Conservation (phyloP, 1,140 invertebrate species). For the Bombus difficillimus region DNA sequence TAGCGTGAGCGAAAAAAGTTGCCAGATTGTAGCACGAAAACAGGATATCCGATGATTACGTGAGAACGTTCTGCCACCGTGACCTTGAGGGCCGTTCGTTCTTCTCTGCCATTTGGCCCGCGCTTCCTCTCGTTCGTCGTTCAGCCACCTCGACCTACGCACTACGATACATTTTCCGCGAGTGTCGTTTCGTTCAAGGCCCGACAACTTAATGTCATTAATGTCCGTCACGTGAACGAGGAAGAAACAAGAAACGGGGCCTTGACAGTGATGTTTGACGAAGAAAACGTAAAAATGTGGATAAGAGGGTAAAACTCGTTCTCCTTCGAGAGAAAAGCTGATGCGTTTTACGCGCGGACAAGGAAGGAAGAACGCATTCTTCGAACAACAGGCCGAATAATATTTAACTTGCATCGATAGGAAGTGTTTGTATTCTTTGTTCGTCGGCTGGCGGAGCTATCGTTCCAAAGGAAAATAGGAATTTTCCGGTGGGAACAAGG, state of each 20-base stretch:
- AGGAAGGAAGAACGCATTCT: background rate
- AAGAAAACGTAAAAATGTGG: background rate
- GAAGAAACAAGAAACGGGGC: slow-evolving; percentile 3
- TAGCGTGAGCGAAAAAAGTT: background rate
- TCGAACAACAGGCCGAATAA: background rate
- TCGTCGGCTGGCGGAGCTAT: background rate
- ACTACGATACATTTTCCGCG: slow-evolving; percentile 6
- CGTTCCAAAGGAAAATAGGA: slow-evolving; percentile 7
- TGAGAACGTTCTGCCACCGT: slow-evolving; percentile 22
- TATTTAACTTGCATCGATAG: slow-evolving; percentile 16
- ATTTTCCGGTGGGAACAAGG: slow-evolving; percentile 10
- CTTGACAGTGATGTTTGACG: background rate
- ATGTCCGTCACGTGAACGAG: background rate
- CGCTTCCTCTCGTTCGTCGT: slow-evolving; percentile 3
- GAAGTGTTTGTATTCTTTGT: background rate
- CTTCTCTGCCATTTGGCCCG: background rate
- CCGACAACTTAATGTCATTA: slow-evolving; percentile 43
- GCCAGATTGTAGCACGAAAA: background rate
- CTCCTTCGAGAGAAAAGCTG: background rate
- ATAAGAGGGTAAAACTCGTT: background rate
- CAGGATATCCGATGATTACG: slow-evolving; percentile 51
- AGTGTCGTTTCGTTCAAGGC: slow-evolving; percentile 46
- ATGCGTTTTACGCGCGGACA: background rate
- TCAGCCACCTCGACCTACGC: slow-evolving; percentile 53
- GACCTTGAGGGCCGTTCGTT: slow-evolving; percentile 31